These are phyloP conservation scores for Hypsopygia costalis DNA, from an alignment of 2,888 invertebrate genomes.

Conservation along the genomic window DNA sequence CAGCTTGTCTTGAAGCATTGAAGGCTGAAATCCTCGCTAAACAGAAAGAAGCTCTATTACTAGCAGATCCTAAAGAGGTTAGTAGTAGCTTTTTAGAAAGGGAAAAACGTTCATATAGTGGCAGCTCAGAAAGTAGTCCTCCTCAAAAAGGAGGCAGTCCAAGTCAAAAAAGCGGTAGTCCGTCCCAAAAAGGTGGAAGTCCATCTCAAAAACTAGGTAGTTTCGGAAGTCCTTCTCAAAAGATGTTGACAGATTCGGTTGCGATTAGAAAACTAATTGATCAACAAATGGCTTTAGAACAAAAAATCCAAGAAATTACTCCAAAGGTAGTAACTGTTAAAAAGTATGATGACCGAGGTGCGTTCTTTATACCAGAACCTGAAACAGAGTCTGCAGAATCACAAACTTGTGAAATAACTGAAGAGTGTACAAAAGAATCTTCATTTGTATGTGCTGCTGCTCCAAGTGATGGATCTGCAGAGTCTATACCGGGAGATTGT, in stretches of 20 bases:
- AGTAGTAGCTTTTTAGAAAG: conserved; percentile 71
- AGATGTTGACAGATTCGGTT: conserved; percentile 67
- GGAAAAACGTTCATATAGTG: conserved; percentile 75
- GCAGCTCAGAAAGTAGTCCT: conserved; percentile 82
- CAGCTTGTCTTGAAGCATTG: conserved; percentile 91
- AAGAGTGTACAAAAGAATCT: conserved; percentile 64
- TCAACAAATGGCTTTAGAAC: conserved; percentile 71
- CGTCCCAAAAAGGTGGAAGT: conserved; percentile 70
- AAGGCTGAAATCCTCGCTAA: conserved; percentile 90
- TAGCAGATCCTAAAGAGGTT: conserved; percentile 78
- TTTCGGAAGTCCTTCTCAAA: conserved; percentile 68
- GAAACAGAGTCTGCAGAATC: conserved; percentile 37
- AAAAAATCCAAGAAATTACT: conserved; percentile 54
- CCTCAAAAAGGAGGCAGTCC: conserved; percentile 76
- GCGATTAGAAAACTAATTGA: conserved; percentile 72
- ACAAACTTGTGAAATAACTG: conserved; percentile 45
- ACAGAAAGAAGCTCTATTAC: conserved; percentile 90
- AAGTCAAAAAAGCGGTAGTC: conserved; percentile 66
- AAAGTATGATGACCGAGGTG: conserved; percentile 70
- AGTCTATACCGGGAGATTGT: conserved; percentile 80
- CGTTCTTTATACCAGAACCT: conserved; percentile 68
- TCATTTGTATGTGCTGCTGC: conserved; percentile 71
- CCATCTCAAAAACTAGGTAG: conserved; percentile 72
- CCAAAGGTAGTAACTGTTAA: conserved; percentile 72
- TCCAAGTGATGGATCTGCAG: conserved; percentile 70